Conservation (phyloP, 2,797 vertebrate species). For the Lithobates sylvaticus region DNA sequence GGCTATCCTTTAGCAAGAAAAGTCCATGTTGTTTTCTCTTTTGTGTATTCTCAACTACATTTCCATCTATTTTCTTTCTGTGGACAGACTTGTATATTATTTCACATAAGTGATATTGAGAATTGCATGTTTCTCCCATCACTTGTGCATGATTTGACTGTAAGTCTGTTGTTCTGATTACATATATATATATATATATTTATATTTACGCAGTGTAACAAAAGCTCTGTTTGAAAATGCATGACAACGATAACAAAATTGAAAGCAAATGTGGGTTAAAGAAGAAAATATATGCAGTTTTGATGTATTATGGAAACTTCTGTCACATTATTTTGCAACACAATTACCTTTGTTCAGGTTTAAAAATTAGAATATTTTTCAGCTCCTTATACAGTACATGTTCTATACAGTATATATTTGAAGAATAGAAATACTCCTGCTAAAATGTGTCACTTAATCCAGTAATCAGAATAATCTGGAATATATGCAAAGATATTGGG, state of each 20-base stretch:
- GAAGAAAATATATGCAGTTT: neutral
- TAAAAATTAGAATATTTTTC: neutral
- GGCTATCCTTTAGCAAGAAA: neutral
- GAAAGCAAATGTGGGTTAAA: neutral
- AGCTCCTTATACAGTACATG: neutral
- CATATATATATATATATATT: neutral
- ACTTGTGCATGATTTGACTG: conserved; percentile 24
- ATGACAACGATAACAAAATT: neutral
- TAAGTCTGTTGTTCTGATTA: neutral
- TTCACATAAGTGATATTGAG: conserved; percentile 35
- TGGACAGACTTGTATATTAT: conserved; percentile 9
- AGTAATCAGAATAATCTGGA: neutral
- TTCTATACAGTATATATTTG: neutral
- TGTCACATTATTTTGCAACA: neutral
- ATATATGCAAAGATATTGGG: neutral
- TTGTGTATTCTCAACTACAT: conserved; percentile 35
- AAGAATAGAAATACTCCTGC: neutral
- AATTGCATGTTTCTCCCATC: conserved; percentile 37
- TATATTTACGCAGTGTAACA: neutral
- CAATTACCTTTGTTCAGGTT: neutral
- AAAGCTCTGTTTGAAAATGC: neutral
- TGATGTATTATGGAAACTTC: neutral
- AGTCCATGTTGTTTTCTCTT: conserved; percentile 8
- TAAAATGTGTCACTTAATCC: neutral
- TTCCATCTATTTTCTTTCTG: conserved; percentile 7